Percentiles rank a stretch among this genome's conserved stretches.
Conservation (phyloP, 2,888 invertebrate genomes). For the Antheraea assamensis region DNA sequence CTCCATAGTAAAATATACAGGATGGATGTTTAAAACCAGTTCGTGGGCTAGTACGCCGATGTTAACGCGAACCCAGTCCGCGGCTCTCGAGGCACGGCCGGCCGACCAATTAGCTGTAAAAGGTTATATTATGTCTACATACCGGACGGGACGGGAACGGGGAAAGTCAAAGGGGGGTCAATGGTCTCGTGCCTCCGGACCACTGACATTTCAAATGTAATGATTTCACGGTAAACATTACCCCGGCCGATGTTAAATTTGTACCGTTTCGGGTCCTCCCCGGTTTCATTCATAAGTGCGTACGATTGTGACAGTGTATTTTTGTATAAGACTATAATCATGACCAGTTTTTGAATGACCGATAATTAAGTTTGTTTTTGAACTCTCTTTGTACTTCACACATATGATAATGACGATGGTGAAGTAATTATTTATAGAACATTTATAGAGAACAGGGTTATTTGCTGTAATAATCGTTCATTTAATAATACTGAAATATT, state of each 20-base stretch:
- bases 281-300: constrained; percentile 5
- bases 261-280: background rate
- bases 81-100: background rate
- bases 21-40: constrained; percentile 12
- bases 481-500: background rate
- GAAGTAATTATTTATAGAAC: no score
- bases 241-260: background rate
- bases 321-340: background rate
- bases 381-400: no score
- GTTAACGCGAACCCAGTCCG: background rate
- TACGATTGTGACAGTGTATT: background rate
- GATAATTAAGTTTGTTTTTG: no score
- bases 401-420: no score
- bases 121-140: constrained; percentile 47
- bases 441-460: no score
- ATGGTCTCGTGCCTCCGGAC: constrained; percentile 31
- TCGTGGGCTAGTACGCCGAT: constrained; percentile 10
- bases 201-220: constrained; percentile 22
- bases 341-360: no score
- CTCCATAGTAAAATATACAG: constrained; percentile 13
- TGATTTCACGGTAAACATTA: constrained; percentile 15
- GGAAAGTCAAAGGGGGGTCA: constrained; percentile 58
- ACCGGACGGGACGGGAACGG: constrained; percentile 35
- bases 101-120: constrained; percentile 48
- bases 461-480: no score